Conservation (phyloP, 1,140 invertebrate genomes). For the Idris sp. region DNA sequence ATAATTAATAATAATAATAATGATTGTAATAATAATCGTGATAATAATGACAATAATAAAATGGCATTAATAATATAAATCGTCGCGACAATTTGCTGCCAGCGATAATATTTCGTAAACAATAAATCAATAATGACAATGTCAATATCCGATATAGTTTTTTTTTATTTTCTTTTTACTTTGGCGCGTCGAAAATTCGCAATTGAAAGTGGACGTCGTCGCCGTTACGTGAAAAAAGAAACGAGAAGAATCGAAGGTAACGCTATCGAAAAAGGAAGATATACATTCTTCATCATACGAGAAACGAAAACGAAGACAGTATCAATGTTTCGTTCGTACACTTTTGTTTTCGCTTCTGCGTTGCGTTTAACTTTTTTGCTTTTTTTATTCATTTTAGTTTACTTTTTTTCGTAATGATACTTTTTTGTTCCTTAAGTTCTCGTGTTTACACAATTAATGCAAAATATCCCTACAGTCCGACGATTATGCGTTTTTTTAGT, state of each 20-base stretch:
- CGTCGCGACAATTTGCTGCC: constrained; percentile 68
- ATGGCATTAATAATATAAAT: constrained; percentile 71
- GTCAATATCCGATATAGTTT: constrained; percentile 69
- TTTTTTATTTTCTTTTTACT: constrained; percentile 54
- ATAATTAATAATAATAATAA: constrained; percentile 67
- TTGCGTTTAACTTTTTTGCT: constrained; percentile 62
- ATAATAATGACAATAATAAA: constrained; percentile 70
- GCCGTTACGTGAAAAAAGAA: constrained; percentile 60
- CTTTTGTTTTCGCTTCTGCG: constrained; percentile 73
- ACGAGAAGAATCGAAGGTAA: constrained; percentile 63
- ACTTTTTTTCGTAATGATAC: constrained; percentile 67
- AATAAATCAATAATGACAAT: constrained; percentile 74
- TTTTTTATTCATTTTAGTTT: constrained; percentile 57
- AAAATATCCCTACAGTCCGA: constrained; percentile 77
- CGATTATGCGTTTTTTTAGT: constrained; percentile 74
- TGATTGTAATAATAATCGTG: constrained; percentile 70
- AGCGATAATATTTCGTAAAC: constrained; percentile 74
- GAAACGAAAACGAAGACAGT: constrained; percentile 72
- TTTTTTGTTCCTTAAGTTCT: constrained; percentile 75
- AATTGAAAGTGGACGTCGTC: constrained; percentile 68
- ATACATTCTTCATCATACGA: constrained; percentile 57
- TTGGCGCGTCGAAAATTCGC: constrained; percentile 70
- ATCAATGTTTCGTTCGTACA: constrained; percentile 74
- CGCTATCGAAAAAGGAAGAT: constrained; percentile 61
- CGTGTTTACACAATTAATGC: constrained; percentile 77